These are phyloP conservation scores for Mechanitis mazaeus DNA, from an alignment of 2,888 invertebrate genomes.

Conservation along the genomic window DNA sequence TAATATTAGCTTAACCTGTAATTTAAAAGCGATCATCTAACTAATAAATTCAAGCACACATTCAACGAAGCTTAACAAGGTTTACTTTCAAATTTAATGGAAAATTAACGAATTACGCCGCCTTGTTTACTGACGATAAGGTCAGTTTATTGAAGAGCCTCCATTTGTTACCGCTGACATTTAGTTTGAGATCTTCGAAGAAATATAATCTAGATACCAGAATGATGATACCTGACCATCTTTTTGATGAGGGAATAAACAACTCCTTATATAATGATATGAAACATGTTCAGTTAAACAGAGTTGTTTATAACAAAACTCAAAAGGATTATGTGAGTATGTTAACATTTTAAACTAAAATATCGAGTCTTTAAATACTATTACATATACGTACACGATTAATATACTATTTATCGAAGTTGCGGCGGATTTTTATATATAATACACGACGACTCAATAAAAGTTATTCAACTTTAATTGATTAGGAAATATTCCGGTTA, in stretches of 20 bases:
- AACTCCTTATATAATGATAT: conserved; percentile 57
- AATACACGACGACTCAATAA: too few species aligned
- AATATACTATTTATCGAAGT: too few species aligned
- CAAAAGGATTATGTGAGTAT: conserved; percentile 64
- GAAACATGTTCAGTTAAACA: conserved; percentile 52
- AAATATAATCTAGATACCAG: conserved; percentile 15
- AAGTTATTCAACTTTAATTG: too few species aligned
- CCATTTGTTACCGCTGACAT: conserved; percentile 28
- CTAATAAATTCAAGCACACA: conserved; percentile 31
- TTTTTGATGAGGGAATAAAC: conserved; percentile 64
- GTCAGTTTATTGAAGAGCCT: conserved; percentile 30
- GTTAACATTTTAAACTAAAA: background rate
- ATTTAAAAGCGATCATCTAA: conserved; percentile 8
- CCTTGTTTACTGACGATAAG: conserved; percentile 53
- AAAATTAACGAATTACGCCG: conserved; percentile 41
- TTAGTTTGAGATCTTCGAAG: conserved; percentile 19
- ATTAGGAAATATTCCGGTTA: too few species aligned
- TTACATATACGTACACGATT: too few species aligned
- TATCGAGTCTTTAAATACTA: too few species aligned
- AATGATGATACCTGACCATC: conserved; percentile 58
- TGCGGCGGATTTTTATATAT: too few species aligned
- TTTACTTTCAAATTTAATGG: conserved; percentile 67
- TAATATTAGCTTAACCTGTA: conserved; percentile 2
- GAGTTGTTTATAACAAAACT: conserved; percentile 50
- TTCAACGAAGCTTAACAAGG: conserved; percentile 49